Conservation (phyloP, 2,113 vertebrate genomes). For the Furnarius figulus region DNA sequence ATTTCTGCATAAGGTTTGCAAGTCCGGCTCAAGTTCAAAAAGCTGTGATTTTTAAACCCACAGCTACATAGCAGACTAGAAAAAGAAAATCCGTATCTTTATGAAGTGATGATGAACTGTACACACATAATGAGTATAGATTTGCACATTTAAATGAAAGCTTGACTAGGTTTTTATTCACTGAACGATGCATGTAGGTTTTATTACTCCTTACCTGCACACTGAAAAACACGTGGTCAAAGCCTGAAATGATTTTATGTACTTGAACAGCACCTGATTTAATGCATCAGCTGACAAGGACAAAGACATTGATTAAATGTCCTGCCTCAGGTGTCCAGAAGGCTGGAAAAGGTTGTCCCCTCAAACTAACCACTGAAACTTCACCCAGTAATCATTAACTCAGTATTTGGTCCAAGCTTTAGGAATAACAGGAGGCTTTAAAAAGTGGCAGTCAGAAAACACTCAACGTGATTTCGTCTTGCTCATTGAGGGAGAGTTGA, state of each 20-base stretch:
- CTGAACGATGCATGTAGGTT: not conserved
- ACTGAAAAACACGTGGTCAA: not conserved
- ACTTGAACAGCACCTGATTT: slow-evolving; percentile 32
- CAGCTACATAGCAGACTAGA: not conserved
- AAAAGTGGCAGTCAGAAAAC: not conserved
- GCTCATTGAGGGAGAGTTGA: fast-evolving
- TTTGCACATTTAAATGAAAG: not conserved
- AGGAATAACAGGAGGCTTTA: slow-evolving; percentile 6
- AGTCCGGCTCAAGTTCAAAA: not conserved
- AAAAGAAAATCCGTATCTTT: not conserved
- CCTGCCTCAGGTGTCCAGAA: slow-evolving; percentile 23
- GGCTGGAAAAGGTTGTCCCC: slow-evolving; percentile 30
- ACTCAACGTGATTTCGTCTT: not conserved
- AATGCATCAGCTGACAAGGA: slow-evolving; percentile 58
- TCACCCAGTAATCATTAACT: slow-evolving; percentile 63
- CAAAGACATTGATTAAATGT: slow-evolving; percentile 59
- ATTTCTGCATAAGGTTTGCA: not conserved
- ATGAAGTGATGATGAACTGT: not conserved
- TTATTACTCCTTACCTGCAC: not conserved
- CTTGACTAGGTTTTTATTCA: not conserved
- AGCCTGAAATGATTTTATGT: slow-evolving; percentile 33
- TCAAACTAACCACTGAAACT: slow-evolving; percentile 43
- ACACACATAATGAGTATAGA: not conserved
- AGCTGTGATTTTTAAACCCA: not conserved
- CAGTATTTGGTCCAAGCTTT: not conserved